phyloP scores from a whole-genome alignment of 2,113 vertebrate species.

The Fregetta grallaria region DNA sequence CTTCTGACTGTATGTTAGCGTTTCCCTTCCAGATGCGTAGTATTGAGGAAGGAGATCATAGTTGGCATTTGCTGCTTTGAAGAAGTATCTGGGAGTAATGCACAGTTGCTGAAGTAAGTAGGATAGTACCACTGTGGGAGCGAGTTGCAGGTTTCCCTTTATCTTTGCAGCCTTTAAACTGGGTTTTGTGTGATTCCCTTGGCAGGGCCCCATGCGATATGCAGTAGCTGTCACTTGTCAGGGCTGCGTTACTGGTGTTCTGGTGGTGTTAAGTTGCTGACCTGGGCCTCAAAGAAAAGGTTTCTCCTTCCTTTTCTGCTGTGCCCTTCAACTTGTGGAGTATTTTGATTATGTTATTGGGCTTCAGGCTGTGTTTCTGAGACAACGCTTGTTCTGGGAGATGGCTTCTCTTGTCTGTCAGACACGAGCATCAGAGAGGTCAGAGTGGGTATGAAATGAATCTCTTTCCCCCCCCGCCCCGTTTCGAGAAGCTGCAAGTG shows the following conservation, averaged over 20 bases:
- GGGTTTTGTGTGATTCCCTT: background rate
- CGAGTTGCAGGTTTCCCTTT: background rate
- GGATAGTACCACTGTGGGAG: background rate
- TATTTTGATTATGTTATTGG: background rate
- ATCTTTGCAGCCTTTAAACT: background rate
- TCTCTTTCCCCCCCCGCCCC: too few relatives aligned
- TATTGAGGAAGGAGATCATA: background rate
- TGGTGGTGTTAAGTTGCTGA: background rate
- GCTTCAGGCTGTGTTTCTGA: background rate
- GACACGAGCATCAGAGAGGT: rapidly evolving
- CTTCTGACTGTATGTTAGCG: rapidly evolving
- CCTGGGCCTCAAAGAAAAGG: background rate
- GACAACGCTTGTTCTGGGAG: background rate
- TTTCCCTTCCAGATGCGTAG: background rate
- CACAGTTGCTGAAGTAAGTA: background rate
- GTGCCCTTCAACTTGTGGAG: background rate
- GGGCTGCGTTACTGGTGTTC: background rate
- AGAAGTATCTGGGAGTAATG: background rate
- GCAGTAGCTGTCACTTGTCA: background rate
- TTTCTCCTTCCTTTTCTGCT: background rate
- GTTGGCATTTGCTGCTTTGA: background rate
- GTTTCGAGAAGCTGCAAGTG: background rate
- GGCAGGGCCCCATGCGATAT: background rate
- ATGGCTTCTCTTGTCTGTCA: background rate
- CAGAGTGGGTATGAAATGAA: background rate